Evolutionary conservation across 2,888 invertebrate genomes (phyloP).

Genomic region (Drosophila nr. perissopoda): DNA sequence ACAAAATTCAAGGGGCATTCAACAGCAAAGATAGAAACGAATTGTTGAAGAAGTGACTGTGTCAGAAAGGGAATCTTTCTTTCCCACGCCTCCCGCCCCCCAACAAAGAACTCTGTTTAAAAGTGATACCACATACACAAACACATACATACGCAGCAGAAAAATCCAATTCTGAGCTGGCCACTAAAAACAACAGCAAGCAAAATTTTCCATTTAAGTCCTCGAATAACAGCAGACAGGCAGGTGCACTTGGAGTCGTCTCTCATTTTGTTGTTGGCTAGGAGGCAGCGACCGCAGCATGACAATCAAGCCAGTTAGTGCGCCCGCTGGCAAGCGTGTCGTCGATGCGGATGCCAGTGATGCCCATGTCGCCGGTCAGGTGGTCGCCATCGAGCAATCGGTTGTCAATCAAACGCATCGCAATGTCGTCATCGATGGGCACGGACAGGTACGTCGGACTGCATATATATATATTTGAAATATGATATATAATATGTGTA

Average conservation of each 20-base stretch:
- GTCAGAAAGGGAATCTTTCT: constrained; percentile 14
- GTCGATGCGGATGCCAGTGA: constrained; percentile 69
- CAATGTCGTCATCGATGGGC: constrained; percentile 82
- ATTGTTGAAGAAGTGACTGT: constrained; percentile 16
- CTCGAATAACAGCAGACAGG: constrained; percentile 4
- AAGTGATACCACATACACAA: constrained; percentile 32
- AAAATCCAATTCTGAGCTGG: constrained; percentile 52
- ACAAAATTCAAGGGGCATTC: constrained; percentile 10
- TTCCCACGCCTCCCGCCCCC: background rate
- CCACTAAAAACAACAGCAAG: constrained; percentile 18
- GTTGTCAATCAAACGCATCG: constrained; percentile 78
- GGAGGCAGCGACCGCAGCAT: constrained; percentile 57
- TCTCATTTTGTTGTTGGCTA: constrained; percentile 18
- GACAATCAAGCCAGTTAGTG: constrained; percentile 84
- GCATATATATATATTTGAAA: background rate
- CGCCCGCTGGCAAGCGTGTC: constrained; percentile 76
- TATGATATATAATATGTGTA: background rate
- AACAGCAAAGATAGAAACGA: constrained; percentile 16
- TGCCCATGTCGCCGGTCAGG: constrained; percentile 60
- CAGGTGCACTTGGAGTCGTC: constrained; percentile 9
- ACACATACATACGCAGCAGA: constrained; percentile 20
- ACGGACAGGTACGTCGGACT: constrained; percentile 75
- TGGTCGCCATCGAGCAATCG: constrained; percentile 68
- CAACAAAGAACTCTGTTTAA: constrained; percentile 50
- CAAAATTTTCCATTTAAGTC: constrained; percentile 32